These are phyloP conservation scores for Antheraea pernyi DNA, from an alignment of 1,140 invertebrate species.

Conservation along the genomic window DNA sequence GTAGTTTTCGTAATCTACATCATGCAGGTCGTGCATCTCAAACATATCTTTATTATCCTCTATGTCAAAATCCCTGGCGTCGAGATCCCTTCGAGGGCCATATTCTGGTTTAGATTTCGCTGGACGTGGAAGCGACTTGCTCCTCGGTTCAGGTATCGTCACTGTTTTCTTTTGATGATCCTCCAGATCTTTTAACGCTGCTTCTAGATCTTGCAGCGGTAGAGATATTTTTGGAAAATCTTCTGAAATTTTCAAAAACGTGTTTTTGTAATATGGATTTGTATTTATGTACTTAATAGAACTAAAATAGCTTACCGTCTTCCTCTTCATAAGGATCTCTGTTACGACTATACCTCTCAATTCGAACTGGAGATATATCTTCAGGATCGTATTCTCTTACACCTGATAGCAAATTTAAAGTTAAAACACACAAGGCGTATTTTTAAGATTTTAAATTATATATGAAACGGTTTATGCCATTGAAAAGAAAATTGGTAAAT, in stretches of 20 bases:
- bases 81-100: constrained; percentile 54
- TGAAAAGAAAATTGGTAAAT: too few species aligned
- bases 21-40: constrained; percentile 65
- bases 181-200: constrained; percentile 62
- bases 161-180: constrained; percentile 47
- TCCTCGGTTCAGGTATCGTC: constrained; percentile 44
- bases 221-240: constrained; percentile 67
- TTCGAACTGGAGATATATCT: constrained; percentile 45
- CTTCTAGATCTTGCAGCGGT: constrained; percentile 63
- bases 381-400: constrained; percentile 46
- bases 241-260: constrained; percentile 32
- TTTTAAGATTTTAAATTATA: too few species aligned
- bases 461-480: too few species aligned
- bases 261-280: background rate
- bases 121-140: constrained; percentile 59
- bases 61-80: constrained; percentile 49
- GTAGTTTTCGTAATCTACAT: constrained; percentile 67
- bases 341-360: constrained; percentile 39
- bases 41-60: constrained; percentile 52
- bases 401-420: constrained; percentile 23
- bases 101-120: constrained; percentile 52
- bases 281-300: background rate
- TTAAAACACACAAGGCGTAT: background rate
- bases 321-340: constrained; percentile 45
- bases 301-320: constrained; percentile 32